These are phyloP conservation scores for Clinocottus analis DNA, from an alignment of 2,113 vertebrate genomes.

Conservation along the genomic window DNA sequence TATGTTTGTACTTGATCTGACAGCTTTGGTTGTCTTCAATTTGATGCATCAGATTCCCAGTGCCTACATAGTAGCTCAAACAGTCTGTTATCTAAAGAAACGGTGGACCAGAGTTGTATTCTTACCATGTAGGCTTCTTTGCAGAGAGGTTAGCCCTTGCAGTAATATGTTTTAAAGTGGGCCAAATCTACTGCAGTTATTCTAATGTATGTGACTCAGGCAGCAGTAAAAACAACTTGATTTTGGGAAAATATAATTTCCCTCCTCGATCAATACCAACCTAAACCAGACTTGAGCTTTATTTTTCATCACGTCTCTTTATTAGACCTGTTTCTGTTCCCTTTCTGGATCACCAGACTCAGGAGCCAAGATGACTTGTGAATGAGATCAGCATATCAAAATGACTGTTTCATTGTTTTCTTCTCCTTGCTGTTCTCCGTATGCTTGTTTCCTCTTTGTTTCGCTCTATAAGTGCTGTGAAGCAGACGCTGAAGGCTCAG, in stretches of 20 bases:
- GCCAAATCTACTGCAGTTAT: constrained; percentile 48
- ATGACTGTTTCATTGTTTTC: constrained; percentile 67
- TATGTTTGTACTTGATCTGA: constrained; percentile 59
- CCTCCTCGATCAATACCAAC: constrained; percentile 37
- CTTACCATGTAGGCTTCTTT: constrained; percentile 50
- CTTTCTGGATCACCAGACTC: constrained; percentile 67
- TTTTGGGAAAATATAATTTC: constrained; percentile 18
- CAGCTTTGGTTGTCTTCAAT: constrained; percentile 62
- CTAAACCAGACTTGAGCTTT: constrained; percentile 48
- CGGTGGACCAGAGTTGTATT: constrained; percentile 54
- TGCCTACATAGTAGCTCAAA: constrained; percentile 76
- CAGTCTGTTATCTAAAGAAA: constrained; percentile 61
- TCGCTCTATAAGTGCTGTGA: constrained; percentile 78
- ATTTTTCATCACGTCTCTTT: constrained; percentile 50
- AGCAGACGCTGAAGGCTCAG: constrained; percentile 61
- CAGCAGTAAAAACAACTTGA: constrained; percentile 37
- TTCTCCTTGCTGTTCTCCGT: constrained; percentile 48
- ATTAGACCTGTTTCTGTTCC: constrained; percentile 65
- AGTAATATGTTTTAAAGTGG: constrained; percentile 37
- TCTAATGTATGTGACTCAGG: constrained; percentile 12
- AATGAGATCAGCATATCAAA: constrained; percentile 76
- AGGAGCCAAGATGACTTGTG: constrained; percentile 75
- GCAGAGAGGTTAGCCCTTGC: constrained; percentile 31
- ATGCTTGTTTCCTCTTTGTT: constrained; percentile 70
- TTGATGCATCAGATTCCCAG: constrained; percentile 78